Evolutionary conservation across 2,113 vertebrate genomes (phyloP).

Genomic region (Saccopteryx leptura): DNA sequence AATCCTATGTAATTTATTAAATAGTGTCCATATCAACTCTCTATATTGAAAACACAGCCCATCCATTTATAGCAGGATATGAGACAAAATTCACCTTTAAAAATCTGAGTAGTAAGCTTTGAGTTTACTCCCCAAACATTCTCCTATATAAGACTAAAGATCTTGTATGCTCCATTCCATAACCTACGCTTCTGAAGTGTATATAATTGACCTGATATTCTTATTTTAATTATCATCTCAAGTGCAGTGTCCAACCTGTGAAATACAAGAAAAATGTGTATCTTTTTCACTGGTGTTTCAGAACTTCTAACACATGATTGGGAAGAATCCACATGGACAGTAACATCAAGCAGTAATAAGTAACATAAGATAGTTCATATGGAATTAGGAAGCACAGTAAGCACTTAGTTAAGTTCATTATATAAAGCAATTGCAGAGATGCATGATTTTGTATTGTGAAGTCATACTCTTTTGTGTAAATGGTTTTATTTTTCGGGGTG

Average conservation of each 20-base stretch:
- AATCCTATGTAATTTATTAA: not conserved
- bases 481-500: not conserved
- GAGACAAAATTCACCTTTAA: not conserved
- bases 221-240: not conserved
- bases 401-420: not conserved
- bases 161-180: rapidly evolving
- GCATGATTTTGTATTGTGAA: slow-evolving; percentile 21
- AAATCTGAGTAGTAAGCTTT: not conserved
- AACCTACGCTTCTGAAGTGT: not conserved
- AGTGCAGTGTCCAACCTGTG: not conserved
- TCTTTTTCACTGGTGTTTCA: not conserved
- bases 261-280: not conserved
- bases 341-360: not conserved
- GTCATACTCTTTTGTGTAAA: slow-evolving; percentile 13
- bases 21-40: not conserved
- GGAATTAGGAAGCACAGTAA: not conserved
- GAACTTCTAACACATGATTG: not conserved
- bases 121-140: not conserved
- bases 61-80: not conserved
- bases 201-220: not conserved
- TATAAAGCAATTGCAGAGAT: not conserved
- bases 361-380: not conserved
- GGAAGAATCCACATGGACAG: not conserved
- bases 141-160: not conserved
- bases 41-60: not conserved